A percentile compares a stretch with the other conserved stretches of the same genome.
Evolutionary conservation across 2,888 invertebrate genomes (phyloP).

Genomic region (Hymenopus coronatus): DNA sequence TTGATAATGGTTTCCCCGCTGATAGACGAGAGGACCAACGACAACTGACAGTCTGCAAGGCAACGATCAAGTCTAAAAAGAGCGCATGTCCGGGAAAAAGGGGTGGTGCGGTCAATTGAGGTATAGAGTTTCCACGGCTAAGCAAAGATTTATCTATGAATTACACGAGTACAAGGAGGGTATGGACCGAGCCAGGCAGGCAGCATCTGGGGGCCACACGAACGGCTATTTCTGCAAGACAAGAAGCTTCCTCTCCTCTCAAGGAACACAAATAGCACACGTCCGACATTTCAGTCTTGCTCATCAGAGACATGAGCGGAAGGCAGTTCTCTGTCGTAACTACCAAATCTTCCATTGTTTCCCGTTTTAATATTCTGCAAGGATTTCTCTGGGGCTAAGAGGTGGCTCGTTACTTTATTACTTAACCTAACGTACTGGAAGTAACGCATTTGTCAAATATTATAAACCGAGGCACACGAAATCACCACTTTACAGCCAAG

Average conservation of each 20-base stretch:
- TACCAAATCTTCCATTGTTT: neutral
- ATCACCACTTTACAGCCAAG: too few relatives aligned
- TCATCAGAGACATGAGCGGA: neutral
- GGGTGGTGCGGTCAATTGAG: neutral
- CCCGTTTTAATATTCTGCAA: neutral
- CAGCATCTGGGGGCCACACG: neutral
- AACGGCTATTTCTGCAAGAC: neutral
- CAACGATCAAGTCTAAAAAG: neutral
- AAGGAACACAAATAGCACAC: neutral
- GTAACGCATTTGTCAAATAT: too few relatives aligned
- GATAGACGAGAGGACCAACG: neutral
- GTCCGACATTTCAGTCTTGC: neutral
- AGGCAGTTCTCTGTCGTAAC: neutral
- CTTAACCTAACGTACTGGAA: too few relatives aligned
- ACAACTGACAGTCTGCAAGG: neutral
- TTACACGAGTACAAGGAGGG: neutral
- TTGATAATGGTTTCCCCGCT: neutral
- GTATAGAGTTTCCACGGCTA: neutral
- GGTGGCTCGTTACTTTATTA: neutral
- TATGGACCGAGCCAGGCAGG: neutral
- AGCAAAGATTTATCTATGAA: neutral
- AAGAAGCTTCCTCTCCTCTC: neutral
- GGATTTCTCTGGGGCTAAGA: neutral
- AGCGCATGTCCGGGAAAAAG: neutral
- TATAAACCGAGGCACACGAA: too few relatives aligned